Evolutionary conservation across 2,888 invertebrate genomes (phyloP), one percentile per base, ranked within the genome.

Genomic region (Mythimna lalbum): DNA sequence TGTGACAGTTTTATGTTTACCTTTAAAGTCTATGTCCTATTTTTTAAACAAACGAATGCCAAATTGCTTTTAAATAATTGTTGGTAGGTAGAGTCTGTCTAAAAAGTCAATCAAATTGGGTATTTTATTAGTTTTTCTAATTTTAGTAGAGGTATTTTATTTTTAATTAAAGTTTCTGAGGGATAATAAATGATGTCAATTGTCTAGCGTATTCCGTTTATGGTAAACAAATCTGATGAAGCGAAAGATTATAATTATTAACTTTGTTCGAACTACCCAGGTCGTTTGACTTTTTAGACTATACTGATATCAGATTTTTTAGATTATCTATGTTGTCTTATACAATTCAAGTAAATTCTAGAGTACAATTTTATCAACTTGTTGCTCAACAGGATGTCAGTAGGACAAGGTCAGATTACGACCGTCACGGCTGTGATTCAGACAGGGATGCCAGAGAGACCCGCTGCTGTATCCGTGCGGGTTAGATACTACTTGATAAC

Each of bases 381-480:
- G 50, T 47, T 43, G 39, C 56, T 31, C 27, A 57, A 76, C 53
- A 63, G 65, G 63, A 81, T 65, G 78, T 71, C 50, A 71, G 47
- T 66, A 53, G 62, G 50, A 55, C 78, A 81, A 78, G 78, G 77
- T 60, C 57, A 80, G 63, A 63, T 80, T 63, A 63, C 59, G 36
- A 69, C 31, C 47, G 31, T 68, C 50, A 76, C 55, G 62, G 60
- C 27, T 39, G 21, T 69, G 60, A 60, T 63, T 69, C 53, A 43
- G 52, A 74, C 56, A 63, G 63, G 60, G 39, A 63, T 61, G 31
- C n/a, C 60, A 76, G 49, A 64, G 43, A 73, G 17, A 63, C 17
- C 43, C 2, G 27, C 19, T 36, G n/a, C 43, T 76, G 21, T 59
- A 49, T 56, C 23, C 19, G 55, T 49, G 31, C 39, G 55, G 17